Evolutionary conservation across 2,797 vertebrate species (phyloP).

Genomic region (Rhinogobio ventralis): DNA sequence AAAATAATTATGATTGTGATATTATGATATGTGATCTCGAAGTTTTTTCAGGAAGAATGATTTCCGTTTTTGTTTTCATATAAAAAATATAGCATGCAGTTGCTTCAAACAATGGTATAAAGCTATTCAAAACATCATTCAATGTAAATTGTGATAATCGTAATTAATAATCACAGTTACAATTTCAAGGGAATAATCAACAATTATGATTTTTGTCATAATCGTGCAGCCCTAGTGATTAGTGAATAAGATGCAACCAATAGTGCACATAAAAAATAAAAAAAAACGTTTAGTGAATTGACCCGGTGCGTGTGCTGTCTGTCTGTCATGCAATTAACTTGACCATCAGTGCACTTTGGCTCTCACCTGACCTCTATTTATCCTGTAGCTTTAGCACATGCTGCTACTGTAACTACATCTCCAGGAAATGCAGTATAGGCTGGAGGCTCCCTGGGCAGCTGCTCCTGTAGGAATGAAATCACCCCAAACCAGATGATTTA

Average conservation of each 20-base stretch:
- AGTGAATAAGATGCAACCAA: background rate
- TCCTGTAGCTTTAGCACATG: background rate
- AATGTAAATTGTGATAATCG: too few species aligned
- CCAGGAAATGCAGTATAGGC: conserved; percentile 5
- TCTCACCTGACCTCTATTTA: conserved; percentile 20
- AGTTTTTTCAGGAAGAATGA: too few species aligned
- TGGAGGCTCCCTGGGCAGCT: background rate
- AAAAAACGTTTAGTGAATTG: background rate
- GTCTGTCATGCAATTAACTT: background rate
- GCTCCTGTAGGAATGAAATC: conserved; percentile 46
- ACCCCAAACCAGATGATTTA: conserved; percentile 56
- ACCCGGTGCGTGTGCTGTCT: background rate
- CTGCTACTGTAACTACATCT: conserved; percentile 26
- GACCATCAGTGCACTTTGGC: background rate
- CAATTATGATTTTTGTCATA: too few species aligned
- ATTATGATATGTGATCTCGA: background rate
- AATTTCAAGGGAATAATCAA: too few species aligned
- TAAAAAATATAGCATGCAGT: too few species aligned
- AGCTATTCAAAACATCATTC: too few species aligned
- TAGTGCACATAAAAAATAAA: too few species aligned
- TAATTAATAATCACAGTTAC: too few species aligned
- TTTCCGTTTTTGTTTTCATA: too few species aligned
- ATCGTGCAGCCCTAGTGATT: too few species aligned
- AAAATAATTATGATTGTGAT: background rate
- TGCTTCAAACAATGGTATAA: too few species aligned